A percentile compares a stretch with the other conserved stretches of the same genome.
phyloP scores from a whole-genome alignment of 2,888 invertebrate genomes.

The Petrophora chlorosata region DNA sequence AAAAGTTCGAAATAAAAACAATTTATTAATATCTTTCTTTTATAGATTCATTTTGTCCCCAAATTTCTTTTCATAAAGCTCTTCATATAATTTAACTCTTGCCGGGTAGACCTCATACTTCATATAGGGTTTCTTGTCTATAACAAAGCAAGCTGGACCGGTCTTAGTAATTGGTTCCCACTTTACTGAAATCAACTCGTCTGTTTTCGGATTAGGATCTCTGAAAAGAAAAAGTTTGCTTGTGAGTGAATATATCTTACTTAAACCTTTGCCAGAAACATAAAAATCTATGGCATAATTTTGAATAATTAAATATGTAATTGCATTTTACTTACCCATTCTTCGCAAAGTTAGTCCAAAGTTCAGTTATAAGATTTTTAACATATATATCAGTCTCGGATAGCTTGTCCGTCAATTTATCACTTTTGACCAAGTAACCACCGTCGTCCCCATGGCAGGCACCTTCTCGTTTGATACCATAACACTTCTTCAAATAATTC shows the following conservation, averaged over 20 bases:
- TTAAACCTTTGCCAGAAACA: too few relatives aligned
- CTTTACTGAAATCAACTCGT: conserved; percentile 51
- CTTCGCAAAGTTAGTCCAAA: conserved; percentile 87
- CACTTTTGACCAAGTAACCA: conserved; percentile 80
- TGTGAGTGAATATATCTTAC: too few relatives aligned
- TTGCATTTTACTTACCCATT: conserved; percentile 63
- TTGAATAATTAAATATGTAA: too few relatives aligned
- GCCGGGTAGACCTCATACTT: conserved; percentile 58
- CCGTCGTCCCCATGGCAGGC: conserved; percentile 85
- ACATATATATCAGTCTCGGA: conserved; percentile 61
- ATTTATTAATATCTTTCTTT: not conserved
- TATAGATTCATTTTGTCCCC: not conserved
- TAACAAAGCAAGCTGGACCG: conserved; percentile 54
- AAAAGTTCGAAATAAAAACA: too few relatives aligned
- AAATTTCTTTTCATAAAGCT: conserved; percentile 51
- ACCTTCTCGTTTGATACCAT: conserved; percentile 72
- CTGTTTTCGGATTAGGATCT: conserved; percentile 63
- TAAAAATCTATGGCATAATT: too few relatives aligned
- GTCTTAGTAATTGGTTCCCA: conserved; percentile 63
- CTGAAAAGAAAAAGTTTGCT: conserved; percentile 62
- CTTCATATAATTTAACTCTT: conserved; percentile 60
- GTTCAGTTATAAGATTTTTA: conserved; percentile 69
- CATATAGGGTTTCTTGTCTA: conserved; percentile 62
- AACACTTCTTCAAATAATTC: conserved; percentile 76
- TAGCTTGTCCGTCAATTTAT: conserved; percentile 46